A percentile compares a stretch with the other conserved stretches of the same genome.
phyloP scores from a whole-genome alignment of 2,888 invertebrate species.

The Andrena flavipes region DNA sequence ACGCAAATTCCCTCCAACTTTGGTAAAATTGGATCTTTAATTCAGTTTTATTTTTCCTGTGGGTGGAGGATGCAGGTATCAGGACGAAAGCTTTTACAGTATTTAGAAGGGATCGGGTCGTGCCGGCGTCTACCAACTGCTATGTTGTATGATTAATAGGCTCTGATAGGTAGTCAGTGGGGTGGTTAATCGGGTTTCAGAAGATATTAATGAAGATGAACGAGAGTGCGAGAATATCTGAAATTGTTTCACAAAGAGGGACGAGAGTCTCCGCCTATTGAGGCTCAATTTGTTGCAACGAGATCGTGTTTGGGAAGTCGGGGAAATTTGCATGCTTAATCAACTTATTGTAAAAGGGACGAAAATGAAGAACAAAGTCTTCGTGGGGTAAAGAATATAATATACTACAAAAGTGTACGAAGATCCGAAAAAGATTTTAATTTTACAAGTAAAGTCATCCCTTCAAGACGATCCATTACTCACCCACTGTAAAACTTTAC shows the following conservation, averaged over 20 bases:
- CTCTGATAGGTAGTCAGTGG: too few relatives aligned
- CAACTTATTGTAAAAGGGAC: conserved; percentile 21
- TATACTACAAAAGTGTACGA: neutral
- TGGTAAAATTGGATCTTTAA: conserved; percentile 62
- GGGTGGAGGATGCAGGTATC: conserved; percentile 7
- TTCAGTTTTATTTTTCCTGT: conserved; percentile 40
- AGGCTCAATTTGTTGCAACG: neutral
- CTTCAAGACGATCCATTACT: neutral
- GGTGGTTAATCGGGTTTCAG: too few relatives aligned
- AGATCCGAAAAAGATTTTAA: neutral
- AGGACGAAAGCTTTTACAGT: conserved; percentile 1
- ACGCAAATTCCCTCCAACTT: conserved; percentile 59
- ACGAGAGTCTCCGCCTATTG: neutral
- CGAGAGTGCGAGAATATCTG: neutral
- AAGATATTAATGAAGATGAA: too few relatives aligned
- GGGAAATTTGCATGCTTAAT: conserved; percentile 33
- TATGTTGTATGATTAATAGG: neutral
- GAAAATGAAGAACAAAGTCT: neutral
- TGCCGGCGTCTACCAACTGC: neutral
- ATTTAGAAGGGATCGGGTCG: neutral
- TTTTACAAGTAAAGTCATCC: conserved; percentile 1
- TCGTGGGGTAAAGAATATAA: neutral
- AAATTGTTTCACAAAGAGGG: neutral
- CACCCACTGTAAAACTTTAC: neutral
- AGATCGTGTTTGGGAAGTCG: neutral